Conservation (phyloP, 1,140 invertebrate species). For the Brachionus rubens region DNA sequence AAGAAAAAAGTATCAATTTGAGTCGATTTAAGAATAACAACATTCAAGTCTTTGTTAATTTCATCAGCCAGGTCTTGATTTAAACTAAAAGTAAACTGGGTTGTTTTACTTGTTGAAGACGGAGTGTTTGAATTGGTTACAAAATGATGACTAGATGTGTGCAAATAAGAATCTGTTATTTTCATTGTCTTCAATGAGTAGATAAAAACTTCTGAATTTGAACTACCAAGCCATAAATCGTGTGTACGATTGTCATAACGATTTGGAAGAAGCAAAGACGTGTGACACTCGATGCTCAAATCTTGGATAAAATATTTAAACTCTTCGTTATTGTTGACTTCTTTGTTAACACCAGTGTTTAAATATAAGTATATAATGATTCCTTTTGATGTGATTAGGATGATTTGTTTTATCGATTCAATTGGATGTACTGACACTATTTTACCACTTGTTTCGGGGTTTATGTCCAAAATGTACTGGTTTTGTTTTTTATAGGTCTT, state of each 20-base stretch:
- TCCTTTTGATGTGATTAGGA: conserved; percentile 7
- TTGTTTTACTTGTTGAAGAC: neutral
- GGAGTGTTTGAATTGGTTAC: neutral
- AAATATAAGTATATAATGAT: conserved; percentile 18
- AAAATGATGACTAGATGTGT: conserved; percentile 24
- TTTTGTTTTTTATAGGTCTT: conserved; percentile 35
- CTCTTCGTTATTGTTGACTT: neutral
- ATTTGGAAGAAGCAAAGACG: neutral
- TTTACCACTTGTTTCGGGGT: conserved; percentile 10
- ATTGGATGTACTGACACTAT: neutral
- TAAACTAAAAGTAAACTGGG: conserved; percentile 13
- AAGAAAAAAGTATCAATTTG: conserved; percentile 35
- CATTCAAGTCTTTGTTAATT: neutral
- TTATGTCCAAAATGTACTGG: conserved; percentile 31
- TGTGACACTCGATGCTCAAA: neutral
- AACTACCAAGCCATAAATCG: neutral
- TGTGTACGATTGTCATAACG: neutral
- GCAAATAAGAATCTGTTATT: neutral
- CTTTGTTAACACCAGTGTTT: neutral
- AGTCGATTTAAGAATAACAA: neutral
- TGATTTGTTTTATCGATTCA: neutral
- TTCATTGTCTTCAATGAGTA: conserved; percentile 24
- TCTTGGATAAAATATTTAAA: conserved; percentile 18
- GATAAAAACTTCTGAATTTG: conserved; percentile 1
- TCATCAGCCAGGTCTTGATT: neutral